Percentiles rank a stretch among this genome's conserved stretches.
phyloP scores from a whole-genome alignment of 2,113 vertebrate genomes.

The Perccottus glenii region DNA sequence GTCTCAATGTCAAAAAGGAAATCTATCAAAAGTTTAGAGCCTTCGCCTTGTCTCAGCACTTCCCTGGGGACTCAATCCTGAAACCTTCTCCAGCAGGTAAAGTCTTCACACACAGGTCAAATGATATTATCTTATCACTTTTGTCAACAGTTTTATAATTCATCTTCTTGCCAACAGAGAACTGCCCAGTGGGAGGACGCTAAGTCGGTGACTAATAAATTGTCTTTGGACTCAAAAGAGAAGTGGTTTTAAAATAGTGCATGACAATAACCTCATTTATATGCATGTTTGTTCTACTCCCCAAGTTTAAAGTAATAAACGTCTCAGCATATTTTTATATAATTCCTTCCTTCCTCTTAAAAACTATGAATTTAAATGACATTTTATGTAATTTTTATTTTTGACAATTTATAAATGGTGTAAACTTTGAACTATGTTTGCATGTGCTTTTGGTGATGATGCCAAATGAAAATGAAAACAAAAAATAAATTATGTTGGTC shows the following conservation, averaged over 20 bases:
- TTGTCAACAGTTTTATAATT: neutral
- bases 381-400: neutral
- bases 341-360: neutral
- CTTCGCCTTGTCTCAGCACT: conserved; percentile 64
- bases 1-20: conserved; percentile 48
- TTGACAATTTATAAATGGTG: too few species aligned
- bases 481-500: too few species aligned
- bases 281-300: neutral
- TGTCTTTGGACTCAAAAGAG: too few species aligned
- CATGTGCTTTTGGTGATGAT: too few species aligned
- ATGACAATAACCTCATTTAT: neutral
- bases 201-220: conserved; percentile 28
- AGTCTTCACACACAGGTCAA: too few species aligned
- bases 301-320: conserved; percentile 18
- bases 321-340: neutral
- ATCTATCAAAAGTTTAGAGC: conserved; percentile 72
- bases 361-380: conserved; percentile 3
- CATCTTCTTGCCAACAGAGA: conserved; percentile 53
- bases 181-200: conserved; percentile 52
- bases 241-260: neutral
- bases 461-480: too few species aligned
- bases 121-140: neutral
- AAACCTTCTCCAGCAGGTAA: conserved; percentile 72
- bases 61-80: conserved; percentile 74
- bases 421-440: too few species aligned